Evolutionary conservation across 2,888 invertebrate genomes (phyloP).

Genomic region (Brenthis ino): DNA sequence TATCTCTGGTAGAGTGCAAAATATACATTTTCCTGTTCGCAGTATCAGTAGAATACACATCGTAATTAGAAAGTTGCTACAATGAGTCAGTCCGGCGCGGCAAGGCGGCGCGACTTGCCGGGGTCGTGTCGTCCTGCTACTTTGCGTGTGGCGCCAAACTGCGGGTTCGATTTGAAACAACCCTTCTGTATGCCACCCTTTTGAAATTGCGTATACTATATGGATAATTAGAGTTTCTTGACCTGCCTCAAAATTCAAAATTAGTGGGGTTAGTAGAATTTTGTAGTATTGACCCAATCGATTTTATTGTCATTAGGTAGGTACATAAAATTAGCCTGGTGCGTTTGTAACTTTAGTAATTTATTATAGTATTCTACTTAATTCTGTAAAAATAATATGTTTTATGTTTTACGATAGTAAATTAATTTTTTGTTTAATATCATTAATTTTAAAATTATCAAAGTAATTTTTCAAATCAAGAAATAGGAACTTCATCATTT

Average conservation of each 20-base stretch:
- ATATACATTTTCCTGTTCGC: conserved; percentile 19
- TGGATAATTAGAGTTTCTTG: conserved; percentile 40
- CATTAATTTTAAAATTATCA: too few relatives aligned
- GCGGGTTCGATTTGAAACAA: conserved; percentile 38
- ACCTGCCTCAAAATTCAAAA: conserved; percentile 41
- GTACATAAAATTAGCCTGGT: too few relatives aligned
- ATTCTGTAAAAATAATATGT: too few relatives aligned
- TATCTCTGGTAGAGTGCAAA: not conserved
- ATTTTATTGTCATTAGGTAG: not conserved
- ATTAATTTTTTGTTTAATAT: too few relatives aligned
- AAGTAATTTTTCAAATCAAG: too few relatives aligned
- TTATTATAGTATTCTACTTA: too few relatives aligned
- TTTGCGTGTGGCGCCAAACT: conserved; percentile 48
- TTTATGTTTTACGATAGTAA: too few relatives aligned
- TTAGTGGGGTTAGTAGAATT: conserved; percentile 21
- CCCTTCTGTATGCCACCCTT: conserved; percentile 33
- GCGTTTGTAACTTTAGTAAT: too few relatives aligned
- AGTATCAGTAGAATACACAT: conserved; percentile 23
- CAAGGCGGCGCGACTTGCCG: conserved; percentile 42
- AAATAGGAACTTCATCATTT: too few relatives aligned
- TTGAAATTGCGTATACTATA: conserved; percentile 43
- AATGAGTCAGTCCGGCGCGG: conserved; percentile 39
- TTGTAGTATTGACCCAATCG: conserved; percentile 9
- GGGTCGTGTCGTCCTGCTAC: conserved; percentile 39
- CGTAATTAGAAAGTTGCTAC: conserved; percentile 43